A percentile compares a stretch with the other conserved stretches of the same genome.
Conservation (phyloP, 2,797 vertebrate species). For the Mionectes olivaceus region DNA sequence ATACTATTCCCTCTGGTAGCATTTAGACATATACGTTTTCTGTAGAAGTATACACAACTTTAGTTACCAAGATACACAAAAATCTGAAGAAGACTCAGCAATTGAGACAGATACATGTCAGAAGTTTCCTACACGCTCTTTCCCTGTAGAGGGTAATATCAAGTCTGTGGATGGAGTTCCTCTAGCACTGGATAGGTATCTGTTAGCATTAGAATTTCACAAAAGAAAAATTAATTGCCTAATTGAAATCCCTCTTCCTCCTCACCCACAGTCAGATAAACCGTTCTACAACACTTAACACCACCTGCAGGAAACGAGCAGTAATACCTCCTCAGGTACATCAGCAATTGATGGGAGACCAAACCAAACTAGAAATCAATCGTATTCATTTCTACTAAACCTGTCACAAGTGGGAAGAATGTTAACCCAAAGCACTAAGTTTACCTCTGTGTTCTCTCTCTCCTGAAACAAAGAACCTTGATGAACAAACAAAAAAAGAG, state of each 20-base stretch:
- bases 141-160: not conserved
- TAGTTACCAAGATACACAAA: not conserved
- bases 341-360: not conserved
- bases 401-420: not conserved
- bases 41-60: not conserved
- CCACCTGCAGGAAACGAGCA: conserved; percentile 23
- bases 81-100: not conserved
- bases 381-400: not conserved
- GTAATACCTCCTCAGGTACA: not conserved
- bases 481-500: not conserved
- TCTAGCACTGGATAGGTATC: not conserved
- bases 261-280: not conserved
- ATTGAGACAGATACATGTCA: not conserved
- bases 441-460: not conserved
- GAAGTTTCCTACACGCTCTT: not conserved
- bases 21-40: not conserved
- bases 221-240: not conserved
- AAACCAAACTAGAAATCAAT: not conserved
- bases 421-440: not conserved
- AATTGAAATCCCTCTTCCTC: not conserved
- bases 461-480: not conserved
- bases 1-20: not conserved
- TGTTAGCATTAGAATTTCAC: not conserved
- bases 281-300: not conserved
- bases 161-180: not conserved